phyloP scores from a whole-genome alignment of 2,113 vertebrate genomes.

The Festucalex cinctus region DNA sequence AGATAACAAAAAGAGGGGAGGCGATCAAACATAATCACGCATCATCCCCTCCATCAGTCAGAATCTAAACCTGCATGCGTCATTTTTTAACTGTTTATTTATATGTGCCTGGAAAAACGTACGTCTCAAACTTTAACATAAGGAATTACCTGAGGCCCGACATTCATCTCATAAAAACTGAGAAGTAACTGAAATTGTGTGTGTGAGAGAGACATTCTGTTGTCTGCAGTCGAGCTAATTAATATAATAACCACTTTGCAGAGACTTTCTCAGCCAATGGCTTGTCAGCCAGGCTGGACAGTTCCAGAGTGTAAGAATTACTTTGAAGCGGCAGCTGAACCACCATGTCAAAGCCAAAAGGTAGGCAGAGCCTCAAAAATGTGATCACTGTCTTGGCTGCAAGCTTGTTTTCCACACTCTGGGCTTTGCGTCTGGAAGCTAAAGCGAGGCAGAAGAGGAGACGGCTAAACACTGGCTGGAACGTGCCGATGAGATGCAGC shows the following conservation, averaged over 20 bases:
- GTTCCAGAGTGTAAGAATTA: background rate
- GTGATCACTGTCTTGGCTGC: background rate
- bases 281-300: background rate
- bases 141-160: too few relatives aligned
- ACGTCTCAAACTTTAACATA: background rate
- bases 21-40: slow-evolving; percentile 58
- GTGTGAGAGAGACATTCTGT: too few relatives aligned
- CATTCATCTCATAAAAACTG: too few relatives aligned
- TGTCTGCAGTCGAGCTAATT: background rate
- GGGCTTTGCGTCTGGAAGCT: background rate
- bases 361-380: background rate
- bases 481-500: background rate
- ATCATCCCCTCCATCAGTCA: slow-evolving; percentile 57
- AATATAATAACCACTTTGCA: background rate
- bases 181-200: too few relatives aligned
- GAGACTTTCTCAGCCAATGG: background rate
- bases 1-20: slow-evolving; percentile 61
- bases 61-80: slow-evolving; percentile 28
- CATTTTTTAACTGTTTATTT: slow-evolving; percentile 6
- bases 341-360: background rate
- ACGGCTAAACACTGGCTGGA: background rate
- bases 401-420: slow-evolving; percentile 1
- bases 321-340: background rate
- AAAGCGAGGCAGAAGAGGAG: background rate
- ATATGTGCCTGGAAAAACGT: background rate